Conservation (phyloP, 2,113 vertebrate genomes). For the Zosterops japonicus region DNA sequence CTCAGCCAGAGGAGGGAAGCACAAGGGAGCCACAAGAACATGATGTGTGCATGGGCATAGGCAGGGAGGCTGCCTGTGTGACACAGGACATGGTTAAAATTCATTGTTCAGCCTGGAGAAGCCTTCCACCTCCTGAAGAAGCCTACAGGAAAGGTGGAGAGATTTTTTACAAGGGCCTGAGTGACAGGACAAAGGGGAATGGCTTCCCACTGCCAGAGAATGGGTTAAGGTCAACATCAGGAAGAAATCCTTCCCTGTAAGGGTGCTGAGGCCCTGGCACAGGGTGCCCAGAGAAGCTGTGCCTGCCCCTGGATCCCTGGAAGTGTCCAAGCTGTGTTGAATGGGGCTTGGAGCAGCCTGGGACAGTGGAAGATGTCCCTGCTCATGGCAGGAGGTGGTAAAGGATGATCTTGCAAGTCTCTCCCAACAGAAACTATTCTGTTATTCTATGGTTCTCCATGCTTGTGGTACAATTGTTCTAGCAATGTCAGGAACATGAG, state of each 20-base stretch:
- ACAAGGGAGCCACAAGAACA: accelerated
- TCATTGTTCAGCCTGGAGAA: background rate
- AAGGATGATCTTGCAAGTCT: background rate
- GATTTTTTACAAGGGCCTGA: background rate
- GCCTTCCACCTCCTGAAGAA: background rate
- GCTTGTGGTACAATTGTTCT: background rate
- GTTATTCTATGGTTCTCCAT: background rate
- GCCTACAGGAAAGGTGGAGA: background rate
- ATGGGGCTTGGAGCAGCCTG: background rate
- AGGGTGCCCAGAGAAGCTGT: background rate
- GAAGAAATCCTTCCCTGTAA: background rate
- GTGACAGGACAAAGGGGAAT: background rate
- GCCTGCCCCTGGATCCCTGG: background rate
- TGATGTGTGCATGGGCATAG: background rate
- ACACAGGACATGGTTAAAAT: background rate
- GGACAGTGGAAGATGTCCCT: background rate
- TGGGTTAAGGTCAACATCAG: background rate
- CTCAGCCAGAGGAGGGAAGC: background rate
- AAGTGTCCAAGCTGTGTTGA: background rate
- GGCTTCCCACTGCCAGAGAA: background rate
- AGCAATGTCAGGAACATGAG: background rate
- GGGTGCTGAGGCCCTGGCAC: background rate
- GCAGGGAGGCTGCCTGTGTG: background rate
- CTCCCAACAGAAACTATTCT: background rate
- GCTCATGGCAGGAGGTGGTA: background rate